Base-by-base conservation (phyloP, 2,888 invertebrate species). In the Fissipunctia ypsillon region DNA sequence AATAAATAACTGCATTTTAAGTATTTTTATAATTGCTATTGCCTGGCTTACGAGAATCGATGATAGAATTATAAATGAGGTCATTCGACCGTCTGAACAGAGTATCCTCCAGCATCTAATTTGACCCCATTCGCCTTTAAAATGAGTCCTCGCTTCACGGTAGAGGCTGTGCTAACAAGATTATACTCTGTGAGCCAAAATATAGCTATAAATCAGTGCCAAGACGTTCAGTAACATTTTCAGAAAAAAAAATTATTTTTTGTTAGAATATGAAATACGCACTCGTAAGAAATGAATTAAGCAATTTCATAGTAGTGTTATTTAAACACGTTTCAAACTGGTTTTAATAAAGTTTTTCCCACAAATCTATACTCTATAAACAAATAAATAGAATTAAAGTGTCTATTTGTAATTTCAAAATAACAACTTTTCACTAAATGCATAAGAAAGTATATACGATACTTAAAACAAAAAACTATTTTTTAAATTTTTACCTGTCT, bases 151-250 rank as follows among this genome's bases (percentile, higher is more conserved):
- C 60, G 80, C 60, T 80, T 35, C 38, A n/a, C 14, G 52, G 16
- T 14, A 2, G 52, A 45, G 28, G n/a, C 43, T 60, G 79, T 14
- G 41, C 54, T 80, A 79, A 77, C 74, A 74, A 67, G 74, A 77
- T 78, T 77, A 80, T 50, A 56, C 50, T 68, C 68, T 57, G 22
- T 9, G 45, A 75, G 75, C 80, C 68, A 80, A 78, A 74, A 74
- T 80, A 35, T 66, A 73, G 60, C 48, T 50, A 67, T 80, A 56
- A 50, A 61, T 78, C 16, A 50, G 3, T 31, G 9, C 60, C 43
- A 31, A 79, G 80, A 56, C 19, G 14, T 48, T 31, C 41, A 41
- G n/a, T 16, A 9, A 41, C 22, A 31, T 38, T 65, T 41, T 25
- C 16, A 12, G 43, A 38, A 52, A 19, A n/a, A 41, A 22, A 25